A percentile compares a stretch with the other conserved stretches of the same genome.
Conservation (phyloP, 2,797 vertebrate species). For the Hippopotamyrus pictus region DNA sequence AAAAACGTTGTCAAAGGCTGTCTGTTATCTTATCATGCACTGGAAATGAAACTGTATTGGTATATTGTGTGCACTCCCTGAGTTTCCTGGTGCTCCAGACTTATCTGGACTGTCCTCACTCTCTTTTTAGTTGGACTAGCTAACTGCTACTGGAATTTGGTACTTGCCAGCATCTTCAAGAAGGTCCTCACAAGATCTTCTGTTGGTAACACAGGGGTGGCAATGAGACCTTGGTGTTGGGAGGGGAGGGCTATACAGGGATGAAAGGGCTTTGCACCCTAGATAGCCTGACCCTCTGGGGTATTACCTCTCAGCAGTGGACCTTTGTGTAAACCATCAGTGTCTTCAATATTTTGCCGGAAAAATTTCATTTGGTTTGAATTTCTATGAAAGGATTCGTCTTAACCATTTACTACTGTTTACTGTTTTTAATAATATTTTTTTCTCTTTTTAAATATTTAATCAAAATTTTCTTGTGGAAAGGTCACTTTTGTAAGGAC, state of each 20-base stretch:
- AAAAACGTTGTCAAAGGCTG: conserved; percentile 12
- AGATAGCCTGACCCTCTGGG: background rate
- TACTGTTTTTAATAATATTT: conserved; percentile 23
- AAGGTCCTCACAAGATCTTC: conserved; percentile 37
- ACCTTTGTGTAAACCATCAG: conserved; percentile 59
- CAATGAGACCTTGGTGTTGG: conserved; percentile 34
- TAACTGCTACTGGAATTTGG: conserved; percentile 18
- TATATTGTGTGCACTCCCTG: conserved; percentile 54
- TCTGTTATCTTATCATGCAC: conserved; percentile 68
- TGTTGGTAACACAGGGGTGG: conserved; percentile 57
- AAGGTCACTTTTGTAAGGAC: conserved; percentile 54
- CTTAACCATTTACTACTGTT: conserved; percentile 25
- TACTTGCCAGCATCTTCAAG: conserved; percentile 38
- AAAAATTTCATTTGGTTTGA: conserved; percentile 57
- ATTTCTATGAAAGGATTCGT: conserved; percentile 53
- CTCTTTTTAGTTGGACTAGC: conserved; percentile 40
- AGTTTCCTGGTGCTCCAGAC: conserved; percentile 54
- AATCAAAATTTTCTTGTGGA: conserved; percentile 49
- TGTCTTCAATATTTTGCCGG: conserved; percentile 67
- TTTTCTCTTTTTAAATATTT: conserved; percentile 36
- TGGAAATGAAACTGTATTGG: conserved; percentile 70
- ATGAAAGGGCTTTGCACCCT: conserved; percentile 16
- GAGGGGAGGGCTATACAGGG: conserved; percentile 46
- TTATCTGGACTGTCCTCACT: conserved; percentile 51
- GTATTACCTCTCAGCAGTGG: conserved; percentile 35